These are phyloP conservation scores for Pachypanchax playfairii DNA, from an alignment of 2,113 vertebrate genomes.

Conservation along the genomic window DNA sequence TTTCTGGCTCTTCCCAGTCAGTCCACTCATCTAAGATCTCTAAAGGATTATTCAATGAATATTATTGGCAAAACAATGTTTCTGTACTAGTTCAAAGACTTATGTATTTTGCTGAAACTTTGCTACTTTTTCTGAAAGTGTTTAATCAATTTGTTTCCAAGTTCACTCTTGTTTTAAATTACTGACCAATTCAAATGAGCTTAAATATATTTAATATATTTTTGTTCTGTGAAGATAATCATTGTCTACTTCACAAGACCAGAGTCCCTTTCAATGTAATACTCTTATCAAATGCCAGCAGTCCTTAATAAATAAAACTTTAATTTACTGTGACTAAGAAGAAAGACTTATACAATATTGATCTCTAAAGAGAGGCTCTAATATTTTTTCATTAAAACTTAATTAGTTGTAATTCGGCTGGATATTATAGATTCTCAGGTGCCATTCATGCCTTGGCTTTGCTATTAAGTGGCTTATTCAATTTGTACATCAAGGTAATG, in stretches of 20 bases:
- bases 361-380: slow-evolving; percentile 1
- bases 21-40: slow-evolving; percentile 3
- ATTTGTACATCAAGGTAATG: slow-evolving; percentile 28
- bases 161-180: not conserved
- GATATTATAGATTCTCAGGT: slow-evolving; percentile 11
- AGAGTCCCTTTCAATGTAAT: not conserved
- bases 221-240: not conserved
- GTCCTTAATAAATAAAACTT: slow-evolving; percentile 14
- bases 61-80: not conserved
- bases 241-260: slow-evolving; percentile 3
- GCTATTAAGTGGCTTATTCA: slow-evolving; percentile 14
- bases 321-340: slow-evolving; percentile 4
- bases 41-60: not conserved
- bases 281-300: not conserved
- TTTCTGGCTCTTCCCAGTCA: slow-evolving; percentile 3
- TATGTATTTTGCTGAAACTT: slow-evolving; percentile 4
- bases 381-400: slow-evolving; percentile 15
- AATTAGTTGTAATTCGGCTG: slow-evolving; percentile 12
- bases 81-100: too few relatives aligned
- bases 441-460: not conserved
- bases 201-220: not conserved
- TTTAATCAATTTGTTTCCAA: too few relatives aligned
- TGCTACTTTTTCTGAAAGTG: not conserved
- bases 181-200: not conserved
- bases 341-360: not conserved